Conservation (phyloP, 2,888 invertebrate genomes). For the Dorcus parallelipipedus region DNA sequence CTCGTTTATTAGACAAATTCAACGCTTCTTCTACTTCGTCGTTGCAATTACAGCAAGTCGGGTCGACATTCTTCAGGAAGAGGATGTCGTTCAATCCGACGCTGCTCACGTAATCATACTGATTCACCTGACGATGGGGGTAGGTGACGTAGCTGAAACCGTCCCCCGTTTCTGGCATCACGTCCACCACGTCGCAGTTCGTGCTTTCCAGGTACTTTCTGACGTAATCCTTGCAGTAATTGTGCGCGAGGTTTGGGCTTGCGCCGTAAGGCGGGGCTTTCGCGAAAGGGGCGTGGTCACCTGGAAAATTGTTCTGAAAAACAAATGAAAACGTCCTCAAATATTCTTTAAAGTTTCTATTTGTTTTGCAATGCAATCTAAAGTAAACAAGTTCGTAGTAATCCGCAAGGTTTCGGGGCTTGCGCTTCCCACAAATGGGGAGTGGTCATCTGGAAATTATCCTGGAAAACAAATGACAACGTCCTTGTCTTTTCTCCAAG, state of each 20-base stretch:
- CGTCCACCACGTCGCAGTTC: slow-evolving; percentile 21
- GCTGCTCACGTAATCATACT: slow-evolving; percentile 14
- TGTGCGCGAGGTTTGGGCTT: not conserved
- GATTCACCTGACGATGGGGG: slow-evolving; percentile 15
- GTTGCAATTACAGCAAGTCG: not conserved
- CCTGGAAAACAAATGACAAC: no score
- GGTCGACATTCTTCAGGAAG: slow-evolving; percentile 17
- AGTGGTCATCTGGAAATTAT: no score
- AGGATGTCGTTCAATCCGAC: slow-evolving; percentile 19
- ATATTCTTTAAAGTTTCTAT: no score
- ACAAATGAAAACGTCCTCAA: no score
- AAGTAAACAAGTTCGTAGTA: no score
- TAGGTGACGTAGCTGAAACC: slow-evolving; percentile 24
- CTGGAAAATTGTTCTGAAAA: no score
- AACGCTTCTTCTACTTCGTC: slow-evolving; percentile 7
- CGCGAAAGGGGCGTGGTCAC: no score
- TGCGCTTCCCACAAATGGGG: no score
- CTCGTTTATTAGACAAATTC: slow-evolving; percentile 7
- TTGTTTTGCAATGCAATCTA: no score
- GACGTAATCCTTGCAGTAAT: slow-evolving; percentile 23
- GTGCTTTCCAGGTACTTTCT: slow-evolving; percentile 21
- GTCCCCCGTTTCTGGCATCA: slow-evolving; percentile 12
- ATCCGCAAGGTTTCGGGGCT: no score
- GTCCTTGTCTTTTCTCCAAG: no score
- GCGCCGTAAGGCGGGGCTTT: not conserved